A percentile compares a stretch with the other conserved stretches of the same genome.
Evolutionary conservation across 2,797 vertebrate species (phyloP).

Genomic region (Myioborus melanocephalus): DNA sequence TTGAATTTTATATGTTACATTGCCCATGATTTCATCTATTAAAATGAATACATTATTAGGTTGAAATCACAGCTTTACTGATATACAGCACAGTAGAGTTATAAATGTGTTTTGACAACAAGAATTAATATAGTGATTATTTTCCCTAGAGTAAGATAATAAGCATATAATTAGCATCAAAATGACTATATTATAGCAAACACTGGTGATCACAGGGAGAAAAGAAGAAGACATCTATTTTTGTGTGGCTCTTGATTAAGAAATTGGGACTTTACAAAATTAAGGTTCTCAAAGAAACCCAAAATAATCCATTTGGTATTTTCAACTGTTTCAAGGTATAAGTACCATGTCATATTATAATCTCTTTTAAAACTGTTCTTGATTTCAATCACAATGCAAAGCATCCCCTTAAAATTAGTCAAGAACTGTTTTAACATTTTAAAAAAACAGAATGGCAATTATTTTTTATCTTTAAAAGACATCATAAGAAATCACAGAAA

Average conservation of each 20-base stretch:
- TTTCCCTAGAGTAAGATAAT: background rate
- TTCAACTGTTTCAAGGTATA: background rate
- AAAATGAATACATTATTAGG: background rate
- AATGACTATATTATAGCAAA: background rate
- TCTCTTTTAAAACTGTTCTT: background rate
- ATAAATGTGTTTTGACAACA: background rate
- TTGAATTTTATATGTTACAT: background rate
- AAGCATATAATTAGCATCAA: constrained; percentile 16
- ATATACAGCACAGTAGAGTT: background rate
- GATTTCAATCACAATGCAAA: background rate
- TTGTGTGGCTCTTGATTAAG: background rate
- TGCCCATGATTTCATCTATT: background rate
- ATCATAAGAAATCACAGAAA: background rate
- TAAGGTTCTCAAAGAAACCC: background rate
- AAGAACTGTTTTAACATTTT: background rate
- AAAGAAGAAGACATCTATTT: background rate
- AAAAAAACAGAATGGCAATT: background rate
- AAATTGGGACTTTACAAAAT: background rate
- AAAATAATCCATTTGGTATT: background rate
- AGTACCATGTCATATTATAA: background rate
- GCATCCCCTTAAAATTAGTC: background rate
- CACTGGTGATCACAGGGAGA: background rate
- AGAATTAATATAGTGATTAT: background rate
- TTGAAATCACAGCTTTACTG: background rate
- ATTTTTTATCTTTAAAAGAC: background rate